These are phyloP conservation scores for Ornithoptera priamus DNA, from an alignment of 2,888 invertebrate species.

Conservation along the genomic window DNA sequence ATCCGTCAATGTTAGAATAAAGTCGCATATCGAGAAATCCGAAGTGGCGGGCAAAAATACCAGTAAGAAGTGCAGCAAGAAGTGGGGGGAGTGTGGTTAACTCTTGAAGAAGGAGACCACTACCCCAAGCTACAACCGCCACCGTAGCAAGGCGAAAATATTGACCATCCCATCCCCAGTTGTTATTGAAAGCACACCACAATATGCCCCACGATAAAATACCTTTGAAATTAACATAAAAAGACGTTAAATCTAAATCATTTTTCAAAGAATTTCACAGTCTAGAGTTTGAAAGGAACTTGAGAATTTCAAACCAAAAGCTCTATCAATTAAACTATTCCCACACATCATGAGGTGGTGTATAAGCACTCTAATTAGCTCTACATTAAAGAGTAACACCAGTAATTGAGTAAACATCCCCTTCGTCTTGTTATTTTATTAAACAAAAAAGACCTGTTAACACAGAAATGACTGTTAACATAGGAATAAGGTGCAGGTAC, in stretches of 20 bases:
- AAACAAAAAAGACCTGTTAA: too few species aligned
- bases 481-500: too few species aligned
- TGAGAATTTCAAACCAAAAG: too few species aligned
- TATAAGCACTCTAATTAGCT: too few species aligned
- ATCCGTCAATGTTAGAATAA: conserved; percentile 56
- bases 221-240: conserved; percentile 41
- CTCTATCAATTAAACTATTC: too few species aligned
- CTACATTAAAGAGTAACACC: too few species aligned
- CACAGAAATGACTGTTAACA: too few species aligned
- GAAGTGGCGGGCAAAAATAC: conserved; percentile 61
- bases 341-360: too few species aligned
- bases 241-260: not conserved
- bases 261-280: not conserved
- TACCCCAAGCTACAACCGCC: conserved; percentile 56
- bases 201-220: conserved; percentile 58
- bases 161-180: conserved; percentile 59
- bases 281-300: too few species aligned
- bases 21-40: conserved; percentile 64
- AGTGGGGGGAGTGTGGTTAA: conserved; percentile 61
- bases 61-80: conserved; percentile 60
- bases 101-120: conserved; percentile 52
- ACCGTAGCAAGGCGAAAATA: conserved; percentile 59
- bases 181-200: conserved; percentile 58
- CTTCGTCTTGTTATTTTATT: too few species aligned
- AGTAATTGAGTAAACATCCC: too few species aligned